A percentile compares a stretch with the other conserved stretches of the same genome.
phyloP scores from a whole-genome alignment of 2,888 invertebrate species.

The Gisinianus flammeolus region DNA sequence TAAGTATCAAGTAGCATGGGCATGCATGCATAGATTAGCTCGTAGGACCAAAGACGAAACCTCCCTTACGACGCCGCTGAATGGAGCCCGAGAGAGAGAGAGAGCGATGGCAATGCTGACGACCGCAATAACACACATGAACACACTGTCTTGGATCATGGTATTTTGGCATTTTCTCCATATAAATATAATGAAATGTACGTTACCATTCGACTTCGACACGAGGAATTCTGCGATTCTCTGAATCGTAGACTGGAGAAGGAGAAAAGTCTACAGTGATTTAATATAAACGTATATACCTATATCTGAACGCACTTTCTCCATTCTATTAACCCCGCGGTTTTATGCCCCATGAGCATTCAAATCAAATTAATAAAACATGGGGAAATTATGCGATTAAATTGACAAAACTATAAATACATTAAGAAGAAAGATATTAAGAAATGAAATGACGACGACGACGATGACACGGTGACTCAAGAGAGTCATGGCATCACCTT shows the following conservation, averaged over 20 bases:
- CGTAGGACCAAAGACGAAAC: conserved; percentile 28
- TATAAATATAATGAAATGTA: neutral
- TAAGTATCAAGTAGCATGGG: neutral
- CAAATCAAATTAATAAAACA: too few species aligned
- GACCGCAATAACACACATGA: neutral
- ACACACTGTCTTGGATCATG: too few species aligned
- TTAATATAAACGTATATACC: neutral
- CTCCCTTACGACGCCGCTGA: conserved; percentile 38
- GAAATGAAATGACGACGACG: neutral
- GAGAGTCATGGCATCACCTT: neutral
- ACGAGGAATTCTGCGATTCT: too few species aligned
- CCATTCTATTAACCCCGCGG: too few species aligned
- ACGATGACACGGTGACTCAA: neutral
- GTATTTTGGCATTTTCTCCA: neutral
- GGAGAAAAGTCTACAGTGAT: too few species aligned
- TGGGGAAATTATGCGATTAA: too few species aligned
- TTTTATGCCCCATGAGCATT: too few species aligned
- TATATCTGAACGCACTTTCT: neutral
- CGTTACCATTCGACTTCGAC: too few species aligned
- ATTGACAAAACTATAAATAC: too few species aligned
- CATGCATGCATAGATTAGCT: conserved; percentile 20
- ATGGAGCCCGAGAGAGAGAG: conserved; percentile 23
- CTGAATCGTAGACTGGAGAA: too few species aligned
- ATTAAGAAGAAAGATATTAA: too few species aligned
- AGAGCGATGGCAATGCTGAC: neutral